Conservation (phyloP, 2,113 vertebrate genomes). For the Haemorhous mexicanus region DNA sequence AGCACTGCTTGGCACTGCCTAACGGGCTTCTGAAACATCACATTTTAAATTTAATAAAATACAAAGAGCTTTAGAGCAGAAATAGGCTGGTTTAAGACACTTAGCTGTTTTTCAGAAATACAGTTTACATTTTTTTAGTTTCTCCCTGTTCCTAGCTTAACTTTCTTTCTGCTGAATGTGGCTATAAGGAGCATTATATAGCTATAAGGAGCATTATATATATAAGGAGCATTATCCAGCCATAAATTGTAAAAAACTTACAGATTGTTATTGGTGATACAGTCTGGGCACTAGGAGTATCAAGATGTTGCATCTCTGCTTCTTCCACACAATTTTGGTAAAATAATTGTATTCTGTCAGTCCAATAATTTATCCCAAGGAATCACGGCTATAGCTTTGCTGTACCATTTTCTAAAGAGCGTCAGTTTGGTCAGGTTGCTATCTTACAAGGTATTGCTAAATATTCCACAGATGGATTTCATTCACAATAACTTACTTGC, state of each 20-base stretch:
- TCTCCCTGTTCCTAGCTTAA: neutral
- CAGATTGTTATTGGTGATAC: neutral
- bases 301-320: neutral
- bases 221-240: neutral
- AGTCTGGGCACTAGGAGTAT: neutral
- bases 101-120: neutral
- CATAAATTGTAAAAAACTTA: neutral
- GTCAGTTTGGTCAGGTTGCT: neutral
- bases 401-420: neutral
- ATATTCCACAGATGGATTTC: neutral
- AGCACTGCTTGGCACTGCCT: slow-evolving; percentile 50
- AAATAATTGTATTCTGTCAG: neutral
- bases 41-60: slow-evolving; percentile 51
- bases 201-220: neutral
- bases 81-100: slow-evolving; percentile 4
- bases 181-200: no score
- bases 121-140: neutral
- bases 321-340: neutral
- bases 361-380: neutral
- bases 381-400: neutral
- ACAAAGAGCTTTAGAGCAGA: slow-evolving; percentile 24
- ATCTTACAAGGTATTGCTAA: neutral
- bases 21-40: slow-evolving; percentile 30
- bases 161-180: neutral
- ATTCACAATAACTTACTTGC: neutral